Evolutionary conservation across 2,113 vertebrate species (phyloP), one percentile per base, ranked within the genome.

Genomic region (Nyctibius bracteatus): DNA sequence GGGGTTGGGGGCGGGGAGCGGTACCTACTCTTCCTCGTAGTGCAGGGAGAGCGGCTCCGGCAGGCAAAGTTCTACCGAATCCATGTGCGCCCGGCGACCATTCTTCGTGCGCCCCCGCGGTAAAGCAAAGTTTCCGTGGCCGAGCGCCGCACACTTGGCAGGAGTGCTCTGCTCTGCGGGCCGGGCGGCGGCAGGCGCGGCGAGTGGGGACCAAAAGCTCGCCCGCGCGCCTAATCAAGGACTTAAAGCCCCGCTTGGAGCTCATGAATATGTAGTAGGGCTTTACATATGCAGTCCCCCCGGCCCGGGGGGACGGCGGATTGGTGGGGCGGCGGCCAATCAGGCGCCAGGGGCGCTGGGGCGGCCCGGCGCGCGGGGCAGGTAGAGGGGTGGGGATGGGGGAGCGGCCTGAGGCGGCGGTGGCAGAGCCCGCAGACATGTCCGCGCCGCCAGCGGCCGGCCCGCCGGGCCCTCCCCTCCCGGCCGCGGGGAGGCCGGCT

Each of bases 21-120:
- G 98, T 99, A 99, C 99, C 99, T 99, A 99, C 99, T 99, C 99
- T 99, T 99, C 99, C 98, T 99, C 99, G 99, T 99, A 99, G 99
- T 99, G 99, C 98, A 99, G 98, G 98, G 99, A 98, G 98, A 99
- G 99, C 99, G 99, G 99, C 98, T 99, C 99, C 96, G 99, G 98
- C 96, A 99, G 98, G 96, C 98, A 99, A 98, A 99, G 99, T 99
- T 99, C 99, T 99, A 99, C 99, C 98, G 98, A 99, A 99, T 99
- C 99, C 99, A 99, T 99, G 98, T 98, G 99, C 98, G 98, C 98
- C 98, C 98, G 98, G 98, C 98, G 98, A 99, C 98, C 98, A 99
- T 99, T 98, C 98, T 99, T 98, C 94, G 98, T 96, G 98, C 97
- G 97, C 98, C 98, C 99, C 98, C 98, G 98, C 98, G 97, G 98